Evolutionary conservation across 1,140 invertebrate genomes (phyloP).

Genomic region (Euglossa dilemma): DNA sequence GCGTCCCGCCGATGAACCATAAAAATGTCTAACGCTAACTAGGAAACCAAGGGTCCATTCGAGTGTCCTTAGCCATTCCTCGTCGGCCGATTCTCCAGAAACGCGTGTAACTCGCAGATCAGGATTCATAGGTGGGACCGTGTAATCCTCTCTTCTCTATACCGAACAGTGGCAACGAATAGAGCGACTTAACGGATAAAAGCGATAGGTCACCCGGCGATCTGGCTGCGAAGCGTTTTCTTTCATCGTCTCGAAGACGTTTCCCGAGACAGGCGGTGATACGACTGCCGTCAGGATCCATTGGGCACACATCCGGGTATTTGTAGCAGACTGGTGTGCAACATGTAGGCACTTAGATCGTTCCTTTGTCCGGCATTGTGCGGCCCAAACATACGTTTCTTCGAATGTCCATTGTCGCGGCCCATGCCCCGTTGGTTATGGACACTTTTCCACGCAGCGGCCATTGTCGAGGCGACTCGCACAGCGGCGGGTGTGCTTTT

Average conservation of each 20-base stretch:
- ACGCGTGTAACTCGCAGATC: background rate
- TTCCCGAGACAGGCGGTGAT: constrained; percentile 36
- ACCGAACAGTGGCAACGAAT: background rate
- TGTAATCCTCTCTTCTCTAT: background rate
- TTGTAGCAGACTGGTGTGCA: constrained; percentile 57
- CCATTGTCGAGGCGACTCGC: constrained; percentile 45
- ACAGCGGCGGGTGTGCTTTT: constrained; percentile 50
- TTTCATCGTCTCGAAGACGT: constrained; percentile 30
- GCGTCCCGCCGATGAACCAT: too few relatives aligned
- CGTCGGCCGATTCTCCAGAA: background rate
- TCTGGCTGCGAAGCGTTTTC: constrained; percentile 26
- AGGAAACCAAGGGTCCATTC: too few relatives aligned
- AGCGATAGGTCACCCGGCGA: constrained; percentile 15
- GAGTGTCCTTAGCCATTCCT: background rate
- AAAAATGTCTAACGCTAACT: background rate
- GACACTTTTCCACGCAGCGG: constrained; percentile 61
- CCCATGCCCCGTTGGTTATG: constrained; percentile 50
- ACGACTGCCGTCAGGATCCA: constrained; percentile 47
- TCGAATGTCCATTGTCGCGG: constrained; percentile 61
- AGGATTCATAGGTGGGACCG: background rate
- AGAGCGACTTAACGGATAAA: constrained; percentile 18
- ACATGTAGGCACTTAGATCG: constrained; percentile 70
- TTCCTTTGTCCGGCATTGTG: constrained; percentile 58
- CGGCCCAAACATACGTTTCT: constrained; percentile 64
- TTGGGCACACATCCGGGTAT: constrained; percentile 68